Base-by-base conservation (phyloP, 2,797 vertebrate species). In the Chelidonichthys spinosus region DNA sequence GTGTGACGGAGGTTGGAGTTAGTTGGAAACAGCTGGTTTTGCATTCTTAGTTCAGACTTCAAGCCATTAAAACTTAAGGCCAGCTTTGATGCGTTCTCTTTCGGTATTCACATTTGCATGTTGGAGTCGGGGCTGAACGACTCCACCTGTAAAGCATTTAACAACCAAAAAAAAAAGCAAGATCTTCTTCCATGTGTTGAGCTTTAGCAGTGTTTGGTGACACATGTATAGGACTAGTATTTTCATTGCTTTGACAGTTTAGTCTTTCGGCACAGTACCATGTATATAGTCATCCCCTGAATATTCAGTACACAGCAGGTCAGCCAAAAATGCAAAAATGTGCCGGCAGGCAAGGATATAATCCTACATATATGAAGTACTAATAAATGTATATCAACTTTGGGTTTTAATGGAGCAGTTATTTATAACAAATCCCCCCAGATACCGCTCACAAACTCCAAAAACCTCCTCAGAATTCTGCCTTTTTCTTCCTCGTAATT, bases 21-120 rank as follows among this genome's bases (percentile, higher is more conserved):
- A 6, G 14, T 43, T 73, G 14, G 36, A 47, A 83, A 71, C 76
- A 81, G 80, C 82, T 82, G 75, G 55, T 37, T 49, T 32, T 49
- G 59, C 43, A 37, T 70, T 85, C 25, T 72, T 49, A 33, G 10
- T 52, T 65, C 2, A 0, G 40, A 73, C 39, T 43, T 72, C 7
- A 18, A 71, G 46, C 18, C 35, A n/a, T 71, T 71, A 63, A 75
- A 25, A 42, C 60, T 40, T 36, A 52, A 54, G 78, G 73, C 76
- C 71, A 43, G 39, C 70, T 18, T 60, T 61, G 63, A 81, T 63
- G 68, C 66, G 50, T 59, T 43, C 37, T 78, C 40, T 53, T 10
- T 63, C 39, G 62, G 42, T 50, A 17, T 69, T 49, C 53, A 40
- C 72, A 44, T 55, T 8, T 62, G 44, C 42, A 11, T 18, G 47